Evolutionary conservation across 2,797 vertebrate genomes (phyloP).

Genomic region (Champsocephalus gunnari): DNA sequence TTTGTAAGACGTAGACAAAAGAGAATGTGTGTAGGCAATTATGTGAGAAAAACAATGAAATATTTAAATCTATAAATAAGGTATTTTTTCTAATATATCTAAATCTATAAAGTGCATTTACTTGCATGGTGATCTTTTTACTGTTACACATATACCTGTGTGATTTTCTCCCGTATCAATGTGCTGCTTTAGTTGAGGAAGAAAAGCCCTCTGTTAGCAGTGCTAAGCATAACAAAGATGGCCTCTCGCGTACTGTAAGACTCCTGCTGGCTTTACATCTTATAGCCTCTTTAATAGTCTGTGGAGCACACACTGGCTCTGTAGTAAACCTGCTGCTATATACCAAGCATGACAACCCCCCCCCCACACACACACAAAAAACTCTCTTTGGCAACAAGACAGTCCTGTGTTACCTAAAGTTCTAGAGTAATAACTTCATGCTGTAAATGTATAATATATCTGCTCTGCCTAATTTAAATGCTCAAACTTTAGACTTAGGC

Average conservation of each 20-base stretch:
- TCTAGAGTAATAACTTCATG: background rate
- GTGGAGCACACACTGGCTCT: conserved; percentile 21
- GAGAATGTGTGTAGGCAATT: conserved; percentile 1
- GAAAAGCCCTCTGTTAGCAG: background rate
- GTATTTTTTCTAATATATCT: background rate
- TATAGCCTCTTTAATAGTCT: conserved; percentile 24
- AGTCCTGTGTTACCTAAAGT: background rate
- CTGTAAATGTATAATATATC: background rate
- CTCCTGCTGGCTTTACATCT: conserved; percentile 35
- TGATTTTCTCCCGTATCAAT: background rate
- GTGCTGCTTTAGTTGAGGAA: background rate
- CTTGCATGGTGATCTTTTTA: background rate
- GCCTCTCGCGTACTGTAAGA: conserved; percentile 13
- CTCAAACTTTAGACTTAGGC: background rate
- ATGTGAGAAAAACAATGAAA: background rate
- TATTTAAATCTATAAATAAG: background rate
- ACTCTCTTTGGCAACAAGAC: background rate
- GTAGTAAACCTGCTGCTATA: conserved; percentile 18
- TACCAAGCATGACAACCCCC: conserved; percentile 1
- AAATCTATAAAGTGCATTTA: background rate
- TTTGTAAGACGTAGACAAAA: conserved; percentile 6
- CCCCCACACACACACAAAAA: background rate
- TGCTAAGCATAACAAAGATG: background rate
- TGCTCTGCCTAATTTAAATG: background rate
- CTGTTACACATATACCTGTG: background rate